Evolutionary conservation across 2,797 vertebrate species (phyloP).

Genomic region (Aselliscus stoliczkanus): DNA sequence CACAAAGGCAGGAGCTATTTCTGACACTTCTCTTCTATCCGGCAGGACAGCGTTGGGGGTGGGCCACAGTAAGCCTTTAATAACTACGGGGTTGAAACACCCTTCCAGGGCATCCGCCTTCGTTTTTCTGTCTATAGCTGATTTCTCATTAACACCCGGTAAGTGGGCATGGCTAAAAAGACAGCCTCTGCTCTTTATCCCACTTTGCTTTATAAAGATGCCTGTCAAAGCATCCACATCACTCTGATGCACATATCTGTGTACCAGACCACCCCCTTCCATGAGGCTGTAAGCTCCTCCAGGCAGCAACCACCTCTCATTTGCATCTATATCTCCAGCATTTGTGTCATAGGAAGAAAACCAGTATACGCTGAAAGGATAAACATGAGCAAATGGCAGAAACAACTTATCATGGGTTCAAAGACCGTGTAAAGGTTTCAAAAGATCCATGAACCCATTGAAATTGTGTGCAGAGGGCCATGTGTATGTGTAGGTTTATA

Average conservation of each 20-base stretch:
- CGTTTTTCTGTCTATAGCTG: background rate
- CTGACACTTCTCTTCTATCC: background rate
- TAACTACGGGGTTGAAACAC: background rate
- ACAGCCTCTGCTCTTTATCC: background rate
- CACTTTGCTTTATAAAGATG: background rate
- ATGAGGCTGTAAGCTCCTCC: background rate
- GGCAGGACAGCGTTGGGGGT: background rate
- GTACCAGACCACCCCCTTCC: background rate
- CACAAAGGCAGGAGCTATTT: background rate
- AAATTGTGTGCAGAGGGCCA: background rate
- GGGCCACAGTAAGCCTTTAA: background rate
- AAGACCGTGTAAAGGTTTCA: background rate
- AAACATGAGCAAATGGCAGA: background rate
- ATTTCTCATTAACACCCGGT: background rate
- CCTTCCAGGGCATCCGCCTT: background rate
- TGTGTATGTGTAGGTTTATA: background rate
- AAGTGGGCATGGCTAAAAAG: background rate
- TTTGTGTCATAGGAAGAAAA: background rate
- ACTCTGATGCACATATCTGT: background rate
- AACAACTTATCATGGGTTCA: background rate
- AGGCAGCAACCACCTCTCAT: background rate
- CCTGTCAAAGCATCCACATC: background rate
- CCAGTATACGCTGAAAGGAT: background rate
- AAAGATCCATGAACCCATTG: background rate
- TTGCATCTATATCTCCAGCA: background rate